These are phyloP conservation scores for Gallinago solitaria DNA, from an alignment of 2,797 vertebrate species.

Conservation along the genomic window DNA sequence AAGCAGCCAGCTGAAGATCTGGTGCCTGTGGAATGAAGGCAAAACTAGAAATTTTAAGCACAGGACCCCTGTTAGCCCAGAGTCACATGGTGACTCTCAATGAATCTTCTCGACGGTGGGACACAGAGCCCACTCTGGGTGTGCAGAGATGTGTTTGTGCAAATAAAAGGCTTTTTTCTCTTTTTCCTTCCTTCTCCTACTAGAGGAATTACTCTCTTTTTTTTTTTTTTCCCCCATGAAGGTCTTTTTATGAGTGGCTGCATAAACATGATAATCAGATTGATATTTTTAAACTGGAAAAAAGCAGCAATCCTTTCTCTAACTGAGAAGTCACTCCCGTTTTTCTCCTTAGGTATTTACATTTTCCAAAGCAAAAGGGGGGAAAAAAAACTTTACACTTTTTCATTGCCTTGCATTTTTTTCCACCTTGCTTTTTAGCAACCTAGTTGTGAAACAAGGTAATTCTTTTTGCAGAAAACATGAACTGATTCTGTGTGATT, in stretches of 20 bases:
- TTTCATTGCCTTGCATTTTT: not conserved
- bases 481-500: not conserved
- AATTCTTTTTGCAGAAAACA: not conserved
- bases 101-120: not conserved
- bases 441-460: not conserved
- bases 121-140: not conserved
- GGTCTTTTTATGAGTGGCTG: not conserved
- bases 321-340: not conserved
- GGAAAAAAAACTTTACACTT: not conserved
- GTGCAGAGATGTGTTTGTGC: not conserved
- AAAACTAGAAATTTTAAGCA: not conserved
- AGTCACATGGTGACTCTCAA: not conserved
- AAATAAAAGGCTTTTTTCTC: not conserved
- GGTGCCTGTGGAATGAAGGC: not conserved
- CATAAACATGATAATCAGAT: not conserved
- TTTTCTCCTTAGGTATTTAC: not conserved
- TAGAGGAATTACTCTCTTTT: not conserved
- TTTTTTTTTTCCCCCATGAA: not conserved
- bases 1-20: not conserved
- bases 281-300: not conserved
- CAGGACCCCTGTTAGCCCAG: rapidly evolving
- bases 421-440: not conserved
- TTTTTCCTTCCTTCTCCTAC: not conserved
- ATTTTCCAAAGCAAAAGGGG: not conserved
- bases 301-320: not conserved